phyloP scores from a whole-genome alignment of 2,797 vertebrate genomes.

The Phoeniculus purpureus region DNA sequence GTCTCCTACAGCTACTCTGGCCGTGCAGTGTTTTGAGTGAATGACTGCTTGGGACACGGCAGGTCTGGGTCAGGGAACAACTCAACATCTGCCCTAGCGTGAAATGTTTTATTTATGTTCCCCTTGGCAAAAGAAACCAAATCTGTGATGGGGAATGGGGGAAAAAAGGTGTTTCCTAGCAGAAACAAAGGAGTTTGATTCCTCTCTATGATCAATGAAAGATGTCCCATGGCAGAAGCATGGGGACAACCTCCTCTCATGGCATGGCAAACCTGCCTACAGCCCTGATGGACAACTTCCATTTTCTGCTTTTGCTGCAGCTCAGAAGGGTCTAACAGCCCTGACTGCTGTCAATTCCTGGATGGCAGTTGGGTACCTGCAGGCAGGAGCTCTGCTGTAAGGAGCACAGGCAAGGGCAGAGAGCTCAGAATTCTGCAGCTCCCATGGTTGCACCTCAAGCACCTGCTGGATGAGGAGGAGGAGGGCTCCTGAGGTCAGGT shows the following conservation, averaged over 20 bases:
- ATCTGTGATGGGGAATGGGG: neutral
- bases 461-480: neutral
- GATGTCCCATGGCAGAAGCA: neutral
- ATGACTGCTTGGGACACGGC: neutral
- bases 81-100: neutral
- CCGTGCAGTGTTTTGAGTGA: neutral
- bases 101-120: neutral
- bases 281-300: neutral
- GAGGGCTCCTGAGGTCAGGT: neutral
- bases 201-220: neutral
- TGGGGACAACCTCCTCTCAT: neutral
- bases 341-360: neutral
- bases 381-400: neutral
- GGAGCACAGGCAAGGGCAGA: neutral
- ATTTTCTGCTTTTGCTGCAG: neutral
- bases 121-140: neutral
- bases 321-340: neutral
- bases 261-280: neutral
- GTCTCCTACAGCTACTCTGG: neutral
- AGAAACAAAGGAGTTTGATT: neutral
- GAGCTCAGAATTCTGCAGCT: neutral
- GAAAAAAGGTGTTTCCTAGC: neutral
- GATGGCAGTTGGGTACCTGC: neutral
- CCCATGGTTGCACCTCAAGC: neutral
- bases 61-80: constrained; percentile 5